phyloP scores from a whole-genome alignment of 2,888 invertebrate genomes.

The Leptopterna dolabrata region DNA sequence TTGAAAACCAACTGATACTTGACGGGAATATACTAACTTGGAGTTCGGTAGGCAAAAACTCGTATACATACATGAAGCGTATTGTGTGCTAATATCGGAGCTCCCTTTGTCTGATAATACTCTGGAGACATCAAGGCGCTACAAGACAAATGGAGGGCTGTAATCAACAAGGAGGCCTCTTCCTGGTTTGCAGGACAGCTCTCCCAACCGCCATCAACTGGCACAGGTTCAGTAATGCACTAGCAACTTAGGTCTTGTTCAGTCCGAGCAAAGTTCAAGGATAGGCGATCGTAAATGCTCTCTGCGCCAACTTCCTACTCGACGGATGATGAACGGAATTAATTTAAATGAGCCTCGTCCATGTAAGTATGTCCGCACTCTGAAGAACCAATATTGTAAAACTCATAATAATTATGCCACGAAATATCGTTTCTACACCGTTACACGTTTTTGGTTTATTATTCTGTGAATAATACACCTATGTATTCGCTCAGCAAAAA shows the following conservation, averaged over 20 bases:
- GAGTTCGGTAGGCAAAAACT: too few relatives aligned
- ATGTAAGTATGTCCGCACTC: background rate
- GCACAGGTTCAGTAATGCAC: background rate
- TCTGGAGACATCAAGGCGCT: background rate
- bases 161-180: background rate
- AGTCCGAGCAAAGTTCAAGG: background rate
- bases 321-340: background rate
- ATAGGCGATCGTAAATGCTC: background rate
- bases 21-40: too few relatives aligned
- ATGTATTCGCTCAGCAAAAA: too few relatives aligned
- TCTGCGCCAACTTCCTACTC: background rate
- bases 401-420: too few relatives aligned
- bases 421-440: too few relatives aligned
- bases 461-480: too few relatives aligned
- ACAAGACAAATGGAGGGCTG: background rate
- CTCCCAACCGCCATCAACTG: background rate
- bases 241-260: background rate
- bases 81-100: slow-evolving; percentile 20
- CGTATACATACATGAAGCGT: background rate
- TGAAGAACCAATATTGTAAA: too few relatives aligned
- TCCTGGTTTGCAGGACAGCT: background rate
- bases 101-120: background rate
- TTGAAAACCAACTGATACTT: too few relatives aligned
- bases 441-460: too few relatives aligned
- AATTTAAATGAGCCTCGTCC: background rate